A percentile compares a stretch with the other conserved stretches of the same genome.
These are phyloP conservation scores for Philopotamus ludificatus DNA, from an alignment of 1,140 invertebrate species.

Conservation along the genomic window DNA sequence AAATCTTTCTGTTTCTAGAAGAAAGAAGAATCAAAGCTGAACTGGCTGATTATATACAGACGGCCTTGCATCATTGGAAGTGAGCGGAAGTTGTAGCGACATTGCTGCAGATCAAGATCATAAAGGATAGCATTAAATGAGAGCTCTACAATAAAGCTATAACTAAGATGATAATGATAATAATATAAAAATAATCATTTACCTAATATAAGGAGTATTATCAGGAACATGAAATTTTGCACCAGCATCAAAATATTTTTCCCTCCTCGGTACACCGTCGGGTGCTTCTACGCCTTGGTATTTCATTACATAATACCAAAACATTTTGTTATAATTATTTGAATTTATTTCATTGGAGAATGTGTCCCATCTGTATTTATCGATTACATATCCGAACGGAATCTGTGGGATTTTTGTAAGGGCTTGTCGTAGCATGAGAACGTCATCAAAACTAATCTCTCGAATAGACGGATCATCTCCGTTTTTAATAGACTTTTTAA, in stretches of 20 bases:
- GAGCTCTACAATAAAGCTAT: no score
- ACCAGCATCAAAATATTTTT: conserved; percentile 66
- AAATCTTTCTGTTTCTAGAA: no score
- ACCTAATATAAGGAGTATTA: conserved; percentile 70
- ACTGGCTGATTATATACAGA: no score
- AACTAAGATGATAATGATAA: background rate
- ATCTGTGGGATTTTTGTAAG: conserved; percentile 74
- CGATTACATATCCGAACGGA: conserved; percentile 70
- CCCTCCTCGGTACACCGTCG: conserved; percentile 47
- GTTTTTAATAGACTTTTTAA: no score
- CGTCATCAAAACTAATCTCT: conserved; percentile 42
- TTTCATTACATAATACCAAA: conserved; percentile 63
- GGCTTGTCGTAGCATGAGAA: conserved; percentile 63
- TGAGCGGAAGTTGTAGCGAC: no score
- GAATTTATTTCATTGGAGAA: conserved; percentile 61
- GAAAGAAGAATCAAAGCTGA: no score
- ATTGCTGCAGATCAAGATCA: no score
- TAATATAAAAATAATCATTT: conserved; percentile 36
- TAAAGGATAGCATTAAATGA: no score
- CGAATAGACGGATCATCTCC: background rate
- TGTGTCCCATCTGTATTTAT: conserved; percentile 75
- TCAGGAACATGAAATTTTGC: conserved; percentile 71
- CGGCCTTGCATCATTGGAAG: no score
- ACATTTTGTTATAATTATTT: conserved; percentile 59
- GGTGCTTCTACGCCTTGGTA: conserved; percentile 66